Base-by-base conservation (phyloP, 2,797 vertebrate species). In the Ibycter americanus region DNA sequence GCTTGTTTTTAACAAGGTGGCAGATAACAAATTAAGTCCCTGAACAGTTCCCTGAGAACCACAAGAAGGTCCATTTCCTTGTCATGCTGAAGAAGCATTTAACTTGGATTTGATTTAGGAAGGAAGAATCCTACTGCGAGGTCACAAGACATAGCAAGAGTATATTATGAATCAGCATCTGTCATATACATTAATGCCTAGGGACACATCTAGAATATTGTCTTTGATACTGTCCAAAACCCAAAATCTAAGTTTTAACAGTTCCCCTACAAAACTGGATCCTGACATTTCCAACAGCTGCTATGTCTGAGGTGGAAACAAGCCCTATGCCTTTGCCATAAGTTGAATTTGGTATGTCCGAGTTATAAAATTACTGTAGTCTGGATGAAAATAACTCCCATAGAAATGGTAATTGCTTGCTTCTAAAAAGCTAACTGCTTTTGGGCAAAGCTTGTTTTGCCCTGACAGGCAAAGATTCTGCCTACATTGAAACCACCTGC, bases 381-480 rank as follows among this genome's bases (percentile, higher is more conserved):
- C 65, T 73, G 67, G 91, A 94, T 71, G 71, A 84, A 89, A 92
- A 85, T 58, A 87, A 90, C 47, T 95, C 32, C 38, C 44, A 77
- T 13, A 49, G n/a, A 96, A 92, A 83, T 44, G 11, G 44, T 51
- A 86, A 94, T 42, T 70, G 40, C 71, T 80, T 80, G 47, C 61
- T 74, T 70, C 56, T 62, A 73, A 93, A 91, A 92, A 87, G 59
- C 58, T 27, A 67, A 31, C 34, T 70, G 44, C 82, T 95, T 84
- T 70, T 87, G 66, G 34, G 70, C 46, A 85, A 77, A 83, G 58
- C 76, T 22, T 78, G 32, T 42, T 91, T 58, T 79, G 49, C 34
- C 80, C 74, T 84, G 34, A 74, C 58, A 89, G 68, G 79, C 51
- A 80, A 70, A 77, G 47, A 56, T 73, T 61, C 79, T 81, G 82